These are phyloP conservation scores for Muscicapa adusta DNA, from an alignment of 2,113 vertebrate genomes.

Conservation along the genomic window DNA sequence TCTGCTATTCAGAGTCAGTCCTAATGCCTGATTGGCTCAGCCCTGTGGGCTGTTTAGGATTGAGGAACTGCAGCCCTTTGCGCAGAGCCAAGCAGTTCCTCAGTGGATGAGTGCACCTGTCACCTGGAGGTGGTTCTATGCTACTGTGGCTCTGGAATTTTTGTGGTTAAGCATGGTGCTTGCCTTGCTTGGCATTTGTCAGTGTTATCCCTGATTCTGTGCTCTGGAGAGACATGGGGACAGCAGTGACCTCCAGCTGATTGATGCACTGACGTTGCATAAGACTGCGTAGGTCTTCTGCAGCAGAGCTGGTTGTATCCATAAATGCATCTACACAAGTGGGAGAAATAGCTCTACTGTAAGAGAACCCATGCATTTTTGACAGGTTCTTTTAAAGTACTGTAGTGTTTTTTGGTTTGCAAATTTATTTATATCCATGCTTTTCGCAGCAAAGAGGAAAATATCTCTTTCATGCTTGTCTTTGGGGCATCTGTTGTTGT, in stretches of 20 bases:
- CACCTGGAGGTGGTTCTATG: background rate
- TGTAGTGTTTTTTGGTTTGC: background rate
- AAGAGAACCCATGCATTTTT: background rate
- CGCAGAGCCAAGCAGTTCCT: background rate
- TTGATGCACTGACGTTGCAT: background rate
- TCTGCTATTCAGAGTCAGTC: background rate
- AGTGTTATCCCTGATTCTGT: background rate
- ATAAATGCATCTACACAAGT: background rate
- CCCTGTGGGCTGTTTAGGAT: background rate
- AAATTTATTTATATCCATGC: background rate
- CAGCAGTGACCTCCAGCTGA: background rate
- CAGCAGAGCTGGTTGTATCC: background rate
- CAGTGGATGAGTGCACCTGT: background rate
- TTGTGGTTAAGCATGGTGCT: background rate
- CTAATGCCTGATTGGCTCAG: background rate
- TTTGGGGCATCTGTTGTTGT: background rate
- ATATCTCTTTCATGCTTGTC: background rate
- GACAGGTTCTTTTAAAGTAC: background rate
- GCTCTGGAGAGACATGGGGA: background rate
- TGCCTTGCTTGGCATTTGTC: background rate
- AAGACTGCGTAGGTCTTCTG: background rate
- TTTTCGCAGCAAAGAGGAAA: background rate
- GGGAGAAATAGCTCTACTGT: background rate
- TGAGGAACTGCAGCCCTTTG: background rate
- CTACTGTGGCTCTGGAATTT: background rate